Base-by-base conservation (phyloP, 1,140 invertebrate species). In the Lepidurus couesii region DNA sequence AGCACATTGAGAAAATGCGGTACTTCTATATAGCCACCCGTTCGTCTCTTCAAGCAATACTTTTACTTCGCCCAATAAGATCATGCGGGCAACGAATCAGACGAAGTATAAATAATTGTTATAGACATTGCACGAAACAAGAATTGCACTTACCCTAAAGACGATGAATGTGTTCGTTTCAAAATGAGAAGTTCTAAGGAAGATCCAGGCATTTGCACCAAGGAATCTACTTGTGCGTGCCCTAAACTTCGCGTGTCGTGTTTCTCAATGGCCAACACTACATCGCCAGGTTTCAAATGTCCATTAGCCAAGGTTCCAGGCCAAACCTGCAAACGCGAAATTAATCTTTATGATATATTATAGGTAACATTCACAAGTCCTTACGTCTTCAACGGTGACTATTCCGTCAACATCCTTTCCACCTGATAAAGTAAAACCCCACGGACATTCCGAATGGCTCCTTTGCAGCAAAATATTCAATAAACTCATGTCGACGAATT, bases 391-490 rank as follows among this genome's bases (percentile, higher is more conserved):
- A 75, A 95, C 90, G 73, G 91, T 92, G 53, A 96, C 86, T 7
- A 93, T 92, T 80, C 91, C 90, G 53, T 90, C 90, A 83, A 92
- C 95, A 85, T 96, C 93, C 80, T 89, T 88, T 11, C 94, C 94
- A 75, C 95, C 94, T 79, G 92, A 91, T 74, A 97, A 87, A 44
- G 94, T 89, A 86, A 97, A 96, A 77, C 95, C 95, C 95, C 95
- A 97, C 77, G 92, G 89, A 10, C 84, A 84, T 65, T 81, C 82
- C 0, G 82, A 80, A 75, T 86, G 85, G n/a, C 84, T 82, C 8
- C 87, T 81, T 42, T 81, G 81, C 13, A 89, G 82, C 75, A 84
- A 82, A 42, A 88, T 83, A 34, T 82, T 85, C 16, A 86, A 75
- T 5, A 83, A 84, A 77, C 85, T 84, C 11, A 84, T 82, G 81